phyloP scores from a whole-genome alignment of 2,113 vertebrate genomes.

The Pseudorasbora parva region DNA sequence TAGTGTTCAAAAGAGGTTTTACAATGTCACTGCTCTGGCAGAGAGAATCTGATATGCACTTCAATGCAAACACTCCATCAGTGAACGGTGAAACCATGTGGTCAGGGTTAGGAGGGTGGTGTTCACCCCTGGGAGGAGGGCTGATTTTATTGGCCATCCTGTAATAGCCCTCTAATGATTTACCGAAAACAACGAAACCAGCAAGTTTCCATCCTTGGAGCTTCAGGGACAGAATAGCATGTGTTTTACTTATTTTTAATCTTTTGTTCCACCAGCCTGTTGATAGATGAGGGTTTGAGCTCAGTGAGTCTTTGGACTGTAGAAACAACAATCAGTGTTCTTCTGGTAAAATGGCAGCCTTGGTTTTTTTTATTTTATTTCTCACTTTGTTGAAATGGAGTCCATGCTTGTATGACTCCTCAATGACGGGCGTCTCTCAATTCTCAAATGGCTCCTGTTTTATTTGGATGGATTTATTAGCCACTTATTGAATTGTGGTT shows the following conservation, averaged over 20 bases:
- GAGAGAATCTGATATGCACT: constrained; percentile 4
- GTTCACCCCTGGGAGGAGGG: constrained; percentile 2
- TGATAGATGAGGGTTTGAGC: neutral
- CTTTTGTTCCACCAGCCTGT: neutral
- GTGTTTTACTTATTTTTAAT: neutral
- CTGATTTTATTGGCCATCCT: constrained; percentile 42
- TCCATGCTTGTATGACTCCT: constrained; percentile 7
- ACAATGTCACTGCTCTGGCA: neutral
- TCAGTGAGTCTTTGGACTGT: constrained; percentile 42
- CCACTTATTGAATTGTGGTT: constrained; percentile 6
- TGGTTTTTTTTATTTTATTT: neutral
- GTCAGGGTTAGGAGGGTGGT: neutral
- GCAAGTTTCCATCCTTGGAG: constrained; percentile 21
- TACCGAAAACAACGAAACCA: constrained; percentile 30
- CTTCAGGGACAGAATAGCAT: neutral
- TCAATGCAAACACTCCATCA: neutral
- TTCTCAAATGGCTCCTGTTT: neutral
- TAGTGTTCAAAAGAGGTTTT: neutral
- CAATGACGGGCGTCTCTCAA: neutral
- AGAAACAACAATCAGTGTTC: constrained; percentile 61
- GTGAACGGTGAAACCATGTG: constrained; percentile 22
- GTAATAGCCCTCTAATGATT: constrained; percentile 31
- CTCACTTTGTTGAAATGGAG: constrained; percentile 6
- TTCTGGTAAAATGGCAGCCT: constrained; percentile 36
- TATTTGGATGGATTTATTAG: constrained; percentile 7